Percentiles rank a stretch among this genome's conserved stretches.
These are phyloP conservation scores for Caerostris darwini DNA, from an alignment of 1,140 invertebrate species.

Conservation along the genomic window DNA sequence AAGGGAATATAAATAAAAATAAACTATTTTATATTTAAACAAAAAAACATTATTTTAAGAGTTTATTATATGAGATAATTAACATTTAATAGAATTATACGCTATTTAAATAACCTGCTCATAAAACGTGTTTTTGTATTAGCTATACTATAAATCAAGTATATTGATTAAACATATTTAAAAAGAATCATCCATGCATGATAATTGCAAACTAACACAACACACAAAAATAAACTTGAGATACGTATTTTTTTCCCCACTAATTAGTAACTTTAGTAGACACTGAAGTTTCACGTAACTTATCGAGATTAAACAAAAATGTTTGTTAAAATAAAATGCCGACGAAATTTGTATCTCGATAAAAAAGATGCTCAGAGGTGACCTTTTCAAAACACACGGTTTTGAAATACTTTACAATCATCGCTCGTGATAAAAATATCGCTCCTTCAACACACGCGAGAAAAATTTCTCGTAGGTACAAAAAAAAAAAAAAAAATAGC, in stretches of 20 bases:
- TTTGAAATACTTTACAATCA: slow-evolving; percentile 56
- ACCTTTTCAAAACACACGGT: slow-evolving; percentile 34
- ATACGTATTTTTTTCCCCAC: neutral
- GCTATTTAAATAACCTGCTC: too few relatives aligned
- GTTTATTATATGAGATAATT: too few relatives aligned
- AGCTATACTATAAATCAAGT: neutral
- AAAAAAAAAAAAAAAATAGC: slow-evolving; percentile 29
- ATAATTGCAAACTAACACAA: neutral
- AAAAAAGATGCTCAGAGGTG: slow-evolving; percentile 29
- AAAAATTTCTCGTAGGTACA: slow-evolving; percentile 9
- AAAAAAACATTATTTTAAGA: too few relatives aligned
- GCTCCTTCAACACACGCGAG: slow-evolving; percentile 7
- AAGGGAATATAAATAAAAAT: too few relatives aligned
- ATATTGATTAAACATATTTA: neutral
- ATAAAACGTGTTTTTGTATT: too few relatives aligned
- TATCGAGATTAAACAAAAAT: neutral
- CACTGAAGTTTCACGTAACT: neutral
- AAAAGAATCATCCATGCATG: neutral
- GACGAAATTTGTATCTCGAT: neutral
- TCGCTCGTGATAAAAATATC: slow-evolving; percentile 46
- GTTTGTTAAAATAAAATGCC: neutral
- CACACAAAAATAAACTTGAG: neutral
- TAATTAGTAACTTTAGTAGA: neutral
- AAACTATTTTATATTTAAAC: too few relatives aligned
- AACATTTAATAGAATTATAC: too few relatives aligned